Evolutionary conservation across 2,888 invertebrate genomes (phyloP), one percentile per base, ranked within the genome.

Genomic region (Scrobipalpa atriplicella): DNA sequence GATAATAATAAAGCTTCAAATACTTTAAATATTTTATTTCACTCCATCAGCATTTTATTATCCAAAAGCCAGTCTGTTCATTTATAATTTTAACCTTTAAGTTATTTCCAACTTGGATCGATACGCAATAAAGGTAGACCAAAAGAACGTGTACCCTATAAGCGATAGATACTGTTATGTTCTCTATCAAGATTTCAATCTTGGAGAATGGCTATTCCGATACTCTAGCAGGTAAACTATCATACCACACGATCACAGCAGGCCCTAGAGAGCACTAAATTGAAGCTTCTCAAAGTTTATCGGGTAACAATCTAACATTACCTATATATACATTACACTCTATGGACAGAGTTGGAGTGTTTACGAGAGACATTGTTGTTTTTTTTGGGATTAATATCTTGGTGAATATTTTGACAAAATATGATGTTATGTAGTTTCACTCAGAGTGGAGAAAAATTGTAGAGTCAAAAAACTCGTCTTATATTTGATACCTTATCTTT

Each of bases 141-240:
- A n/a, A 3, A 47, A 16, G n/a, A n/a, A 43, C n/a, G 16, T 6
- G 7, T 58, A 36, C 6, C 8, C 38, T 58, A 38, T 38, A 58
- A 2, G 16, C 16, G 58, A 29, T 58, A 58, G 58, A 29, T 58
- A 58, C n/a, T 56, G 38, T 56, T 16, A 58, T 16, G n/a, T n/a
- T 58, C 13, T 58, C 58, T 38, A 58, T 58, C 58, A 58, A 58
- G 58, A 58, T 36, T 58, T 58, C 58, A 58, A 58, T 58, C 58
- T 58, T 58, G 58, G 58, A 7, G n/a, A 58, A 58, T 58, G 58
- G 58, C 11, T 38, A 38, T 16, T 58, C 16, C n/a, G 38, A 38
- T 38, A 58, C n/a, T 58, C 58, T 58, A 36, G 1, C 29, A 58
- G 58, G 58, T 58, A 58, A 38, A 58, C 58, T 58, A 58, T 58